Evolutionary conservation across 1,140 invertebrate genomes (phyloP).

Genomic region (Lordiphosa mommai): DNA sequence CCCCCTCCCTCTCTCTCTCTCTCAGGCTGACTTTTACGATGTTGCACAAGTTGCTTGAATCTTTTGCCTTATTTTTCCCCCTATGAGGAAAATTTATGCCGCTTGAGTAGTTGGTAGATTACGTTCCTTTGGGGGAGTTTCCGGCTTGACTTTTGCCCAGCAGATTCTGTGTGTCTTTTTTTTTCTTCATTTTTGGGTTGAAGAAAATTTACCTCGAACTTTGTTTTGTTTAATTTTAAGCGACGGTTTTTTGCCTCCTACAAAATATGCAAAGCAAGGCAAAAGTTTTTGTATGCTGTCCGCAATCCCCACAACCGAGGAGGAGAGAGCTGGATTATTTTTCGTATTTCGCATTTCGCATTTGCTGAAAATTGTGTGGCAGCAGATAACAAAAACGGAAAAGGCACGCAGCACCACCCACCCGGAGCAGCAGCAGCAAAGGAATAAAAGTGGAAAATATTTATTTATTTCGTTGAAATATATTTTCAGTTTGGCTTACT

Average conservation of each 20-base stretch:
- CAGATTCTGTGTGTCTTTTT: constrained; percentile 20
- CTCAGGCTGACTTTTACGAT: constrained; percentile 34
- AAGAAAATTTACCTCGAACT: constrained; percentile 29
- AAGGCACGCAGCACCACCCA: constrained; percentile 15
- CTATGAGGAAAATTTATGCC: constrained; percentile 25
- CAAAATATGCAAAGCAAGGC: constrained; percentile 10
- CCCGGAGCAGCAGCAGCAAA: neutral
- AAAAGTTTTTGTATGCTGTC: constrained; percentile 25
- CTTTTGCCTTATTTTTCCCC: neutral
- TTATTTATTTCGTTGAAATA: constrained; percentile 48
- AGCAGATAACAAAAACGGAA: constrained; percentile 30
- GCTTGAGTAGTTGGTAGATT: constrained; percentile 33
- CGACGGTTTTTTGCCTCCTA: constrained; percentile 27
- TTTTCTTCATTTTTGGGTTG: constrained; percentile 8
- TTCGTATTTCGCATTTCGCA: constrained; percentile 41
- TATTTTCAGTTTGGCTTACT: constrained; percentile 21
- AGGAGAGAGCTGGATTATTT: constrained; percentile 26
- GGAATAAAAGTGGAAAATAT: constrained; percentile 39
- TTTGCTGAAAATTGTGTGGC: constrained; percentile 53
- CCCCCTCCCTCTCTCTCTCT: neutral
- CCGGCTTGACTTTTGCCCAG: constrained; percentile 41
- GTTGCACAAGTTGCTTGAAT: constrained; percentile 36
- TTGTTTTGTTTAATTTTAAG: constrained; percentile 58
- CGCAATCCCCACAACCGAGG: neutral
- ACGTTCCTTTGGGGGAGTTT: constrained; percentile 21